Conservation (phyloP, 2,888 invertebrate species). For the Frankliniella fusca region DNA sequence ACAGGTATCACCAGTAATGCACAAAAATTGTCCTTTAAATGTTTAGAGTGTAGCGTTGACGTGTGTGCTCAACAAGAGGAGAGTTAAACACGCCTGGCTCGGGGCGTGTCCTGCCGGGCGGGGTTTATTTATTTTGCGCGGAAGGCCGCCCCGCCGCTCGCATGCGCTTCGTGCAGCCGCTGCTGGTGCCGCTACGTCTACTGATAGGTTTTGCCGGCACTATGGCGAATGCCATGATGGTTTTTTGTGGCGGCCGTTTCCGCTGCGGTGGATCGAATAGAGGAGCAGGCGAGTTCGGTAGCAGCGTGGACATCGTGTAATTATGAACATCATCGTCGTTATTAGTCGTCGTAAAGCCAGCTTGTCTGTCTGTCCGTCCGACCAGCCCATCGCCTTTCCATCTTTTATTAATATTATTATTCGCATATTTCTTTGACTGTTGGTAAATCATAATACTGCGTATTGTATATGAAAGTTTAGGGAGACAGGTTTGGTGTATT, state of each 20-base stretch:
- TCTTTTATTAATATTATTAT: too few relatives aligned
- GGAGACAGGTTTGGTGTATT: too few relatives aligned
- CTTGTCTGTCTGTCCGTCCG: too few relatives aligned
- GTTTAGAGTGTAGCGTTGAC: neutral
- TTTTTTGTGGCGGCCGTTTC: constrained; percentile 1
- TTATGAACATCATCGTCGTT: neutral
- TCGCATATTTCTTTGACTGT: too few relatives aligned
- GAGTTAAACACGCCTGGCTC: neutral
- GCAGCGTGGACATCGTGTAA: neutral
- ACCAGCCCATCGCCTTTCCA: too few relatives aligned
- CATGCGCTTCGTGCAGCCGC: neutral
- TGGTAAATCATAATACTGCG: too few relatives aligned
- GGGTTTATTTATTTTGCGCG: constrained; percentile 16
- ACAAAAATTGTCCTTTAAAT: too few relatives aligned
- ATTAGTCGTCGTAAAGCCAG: neutral
- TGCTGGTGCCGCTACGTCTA: neutral
- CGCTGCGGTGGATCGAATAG: constrained; percentile 15
- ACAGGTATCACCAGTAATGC: too few relatives aligned
- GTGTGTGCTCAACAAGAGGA: constrained; percentile 2
- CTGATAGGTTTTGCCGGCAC: neutral
- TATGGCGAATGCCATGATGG: neutral
- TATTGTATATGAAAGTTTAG: too few relatives aligned
- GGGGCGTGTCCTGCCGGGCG: neutral
- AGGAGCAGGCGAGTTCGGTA: neutral
- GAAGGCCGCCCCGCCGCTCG: neutral